phyloP scores from a whole-genome alignment of 2,797 vertebrate genomes.

The Lacerta viridis region DNA sequence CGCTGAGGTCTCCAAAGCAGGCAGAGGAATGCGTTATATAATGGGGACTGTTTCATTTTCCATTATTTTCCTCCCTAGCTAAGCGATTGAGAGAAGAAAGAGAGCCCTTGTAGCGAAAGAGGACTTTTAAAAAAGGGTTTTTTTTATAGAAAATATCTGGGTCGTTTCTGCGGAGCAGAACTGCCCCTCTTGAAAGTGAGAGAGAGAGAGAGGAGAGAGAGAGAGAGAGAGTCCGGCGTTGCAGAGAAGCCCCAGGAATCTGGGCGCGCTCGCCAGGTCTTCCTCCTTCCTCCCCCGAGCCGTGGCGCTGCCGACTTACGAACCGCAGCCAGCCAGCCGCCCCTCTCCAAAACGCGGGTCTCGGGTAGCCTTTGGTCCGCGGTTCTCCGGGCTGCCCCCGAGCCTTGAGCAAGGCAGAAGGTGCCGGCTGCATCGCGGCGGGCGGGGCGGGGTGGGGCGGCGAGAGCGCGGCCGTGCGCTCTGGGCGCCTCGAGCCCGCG shows the following conservation, averaged over 20 bases:
- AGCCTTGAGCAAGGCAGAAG: neutral
- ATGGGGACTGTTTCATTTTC: neutral
- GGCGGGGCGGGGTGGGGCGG: no score
- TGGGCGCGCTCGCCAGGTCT: neutral
- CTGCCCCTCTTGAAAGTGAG: neutral
- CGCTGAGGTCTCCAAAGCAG: neutral
- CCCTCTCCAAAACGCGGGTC: neutral
- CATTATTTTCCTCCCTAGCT: neutral
- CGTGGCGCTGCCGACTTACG: neutral
- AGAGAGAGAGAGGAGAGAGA: no score
- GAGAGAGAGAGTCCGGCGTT: neutral
- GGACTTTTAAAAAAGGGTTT: no score
- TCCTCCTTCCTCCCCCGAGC: no score
- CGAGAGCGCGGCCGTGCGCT: no score
- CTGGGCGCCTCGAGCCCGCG: constrained; percentile 1
- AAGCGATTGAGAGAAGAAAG: neutral
- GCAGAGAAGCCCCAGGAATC: neutral
- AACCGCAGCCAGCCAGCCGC: neutral
- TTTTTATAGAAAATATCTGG: neutral
- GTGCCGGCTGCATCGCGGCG: neutral
- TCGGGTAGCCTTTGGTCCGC: neutral
- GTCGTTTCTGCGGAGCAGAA: neutral
- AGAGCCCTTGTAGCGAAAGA: neutral
- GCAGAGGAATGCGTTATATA: constrained; percentile 50
- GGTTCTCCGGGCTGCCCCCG: no score